phyloP scores from a whole-genome alignment of 1,140 invertebrate genomes.

The Zaprionus kolodkinae region DNA sequence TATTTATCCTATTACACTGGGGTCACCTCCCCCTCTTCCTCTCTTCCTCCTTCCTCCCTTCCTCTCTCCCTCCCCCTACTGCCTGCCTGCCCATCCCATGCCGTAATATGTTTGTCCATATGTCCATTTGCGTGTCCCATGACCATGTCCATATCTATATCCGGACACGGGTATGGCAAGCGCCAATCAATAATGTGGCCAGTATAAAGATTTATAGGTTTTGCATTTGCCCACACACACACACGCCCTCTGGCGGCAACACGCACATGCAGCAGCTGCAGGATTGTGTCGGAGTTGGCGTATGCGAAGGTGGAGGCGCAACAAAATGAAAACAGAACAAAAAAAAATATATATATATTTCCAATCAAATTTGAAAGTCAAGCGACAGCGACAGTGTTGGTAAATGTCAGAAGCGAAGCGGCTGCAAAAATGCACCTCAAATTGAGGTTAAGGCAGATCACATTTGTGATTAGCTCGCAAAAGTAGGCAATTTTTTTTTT shows the following conservation, averaged over 20 bases:
- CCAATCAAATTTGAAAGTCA: constrained; percentile 22
- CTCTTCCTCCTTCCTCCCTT: neutral
- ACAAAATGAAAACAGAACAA: neutral
- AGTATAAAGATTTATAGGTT: constrained; percentile 83
- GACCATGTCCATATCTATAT: constrained; percentile 20
- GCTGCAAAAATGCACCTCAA: neutral
- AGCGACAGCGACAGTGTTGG: neutral
- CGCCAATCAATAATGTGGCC: constrained; percentile 81
- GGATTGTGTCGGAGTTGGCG: neutral
- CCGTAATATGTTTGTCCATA: constrained; percentile 58
- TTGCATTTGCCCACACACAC: constrained; percentile 54
- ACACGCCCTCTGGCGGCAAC: constrained; percentile 2
- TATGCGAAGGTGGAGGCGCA: no score
- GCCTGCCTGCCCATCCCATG: constrained; percentile 19
- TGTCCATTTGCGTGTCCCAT: constrained; percentile 73
- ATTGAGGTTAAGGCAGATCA: neutral
- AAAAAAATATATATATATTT: neutral
- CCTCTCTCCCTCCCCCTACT: neutral
- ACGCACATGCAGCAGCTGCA: constrained; percentile 26
- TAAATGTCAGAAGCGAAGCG: neutral
- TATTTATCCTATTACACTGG: constrained; percentile 72
- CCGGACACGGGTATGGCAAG: constrained; percentile 21
- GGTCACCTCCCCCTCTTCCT: neutral
- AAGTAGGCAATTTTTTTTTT: neutral
- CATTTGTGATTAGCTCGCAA: neutral